phyloP scores from a whole-genome alignment of 2,113 vertebrate genomes.

The Lynx canadensis region DNA sequence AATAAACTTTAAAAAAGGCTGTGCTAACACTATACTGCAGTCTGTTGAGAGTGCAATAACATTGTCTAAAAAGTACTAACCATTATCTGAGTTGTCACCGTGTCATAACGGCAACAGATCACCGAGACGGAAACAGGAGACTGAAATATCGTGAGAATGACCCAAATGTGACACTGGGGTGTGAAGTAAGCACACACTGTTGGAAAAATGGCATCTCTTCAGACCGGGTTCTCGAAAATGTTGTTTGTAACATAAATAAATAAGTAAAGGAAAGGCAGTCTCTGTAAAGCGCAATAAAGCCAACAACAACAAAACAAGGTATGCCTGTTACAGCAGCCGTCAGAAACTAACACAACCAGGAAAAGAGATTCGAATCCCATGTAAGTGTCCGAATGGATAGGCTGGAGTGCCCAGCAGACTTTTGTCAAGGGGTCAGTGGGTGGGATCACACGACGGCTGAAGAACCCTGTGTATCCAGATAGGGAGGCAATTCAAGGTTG shows the following conservation, averaged over 20 bases:
- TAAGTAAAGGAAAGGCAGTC: not conserved
- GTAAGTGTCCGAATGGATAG: not conserved
- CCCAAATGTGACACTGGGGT: not conserved
- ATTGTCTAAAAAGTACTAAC: not conserved
- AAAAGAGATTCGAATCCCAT: not conserved
- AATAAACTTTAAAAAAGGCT: not conserved
- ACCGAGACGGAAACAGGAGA: not conserved
- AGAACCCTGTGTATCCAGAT: fast-evolving
- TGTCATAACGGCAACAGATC: not conserved
- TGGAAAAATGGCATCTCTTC: not conserved
- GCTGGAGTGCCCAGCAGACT: not conserved
- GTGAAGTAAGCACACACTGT: too few species aligned
- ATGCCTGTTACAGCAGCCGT: not conserved
- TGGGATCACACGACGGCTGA: fast-evolving
- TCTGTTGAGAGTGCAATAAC: not conserved
- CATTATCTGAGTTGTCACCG: not conserved
- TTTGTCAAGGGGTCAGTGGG: not conserved
- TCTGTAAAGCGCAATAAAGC: not conserved
- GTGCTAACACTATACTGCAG: not conserved
- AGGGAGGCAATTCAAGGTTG: too few species aligned
- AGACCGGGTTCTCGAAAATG: fast-evolving
- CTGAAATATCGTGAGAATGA: not conserved
- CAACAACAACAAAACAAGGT: not conserved
- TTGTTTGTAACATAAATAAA: not conserved
- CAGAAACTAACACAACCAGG: not conserved